Evolutionary conservation across 2,888 invertebrate genomes (phyloP).

Genomic region (Lycocerus yunnanus): DNA sequence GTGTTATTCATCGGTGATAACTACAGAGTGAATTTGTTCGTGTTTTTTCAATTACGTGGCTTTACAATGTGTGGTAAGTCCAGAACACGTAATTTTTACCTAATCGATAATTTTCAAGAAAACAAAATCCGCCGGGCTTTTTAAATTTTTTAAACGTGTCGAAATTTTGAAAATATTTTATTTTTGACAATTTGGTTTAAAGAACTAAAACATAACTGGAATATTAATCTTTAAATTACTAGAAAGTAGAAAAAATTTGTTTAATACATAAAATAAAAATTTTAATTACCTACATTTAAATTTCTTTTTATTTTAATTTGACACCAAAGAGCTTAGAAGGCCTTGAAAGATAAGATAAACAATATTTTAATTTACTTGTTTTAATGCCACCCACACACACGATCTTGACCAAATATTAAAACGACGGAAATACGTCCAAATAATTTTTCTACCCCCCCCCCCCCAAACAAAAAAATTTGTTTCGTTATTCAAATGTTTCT

Average conservation of each 20-base stretch:
- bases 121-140: neutral
- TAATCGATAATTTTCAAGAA: neutral
- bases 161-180: neutral
- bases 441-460: neutral
- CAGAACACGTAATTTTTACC: neutral
- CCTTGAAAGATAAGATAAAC: neutral
- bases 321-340: neutral
- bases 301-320: neutral
- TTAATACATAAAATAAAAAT: no score
- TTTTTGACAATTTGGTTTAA: neutral
- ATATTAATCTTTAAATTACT: neutral
- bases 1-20: neutral
- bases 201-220: neutral
- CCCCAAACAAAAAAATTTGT: neutral
- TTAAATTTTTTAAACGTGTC: neutral
- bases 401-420: neutral
- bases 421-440: neutral
- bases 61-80: conserved; percentile 33
- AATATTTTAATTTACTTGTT: neutral
- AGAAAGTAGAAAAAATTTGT: neutral
- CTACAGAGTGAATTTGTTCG: conserved; percentile 1
- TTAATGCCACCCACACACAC: neutral
- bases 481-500: neutral
- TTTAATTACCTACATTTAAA: no score
- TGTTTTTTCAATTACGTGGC: conserved; percentile 30